Base-by-base conservation (phyloP, 2,113 vertebrate genomes). In the Dipodomys ordii region DNA sequence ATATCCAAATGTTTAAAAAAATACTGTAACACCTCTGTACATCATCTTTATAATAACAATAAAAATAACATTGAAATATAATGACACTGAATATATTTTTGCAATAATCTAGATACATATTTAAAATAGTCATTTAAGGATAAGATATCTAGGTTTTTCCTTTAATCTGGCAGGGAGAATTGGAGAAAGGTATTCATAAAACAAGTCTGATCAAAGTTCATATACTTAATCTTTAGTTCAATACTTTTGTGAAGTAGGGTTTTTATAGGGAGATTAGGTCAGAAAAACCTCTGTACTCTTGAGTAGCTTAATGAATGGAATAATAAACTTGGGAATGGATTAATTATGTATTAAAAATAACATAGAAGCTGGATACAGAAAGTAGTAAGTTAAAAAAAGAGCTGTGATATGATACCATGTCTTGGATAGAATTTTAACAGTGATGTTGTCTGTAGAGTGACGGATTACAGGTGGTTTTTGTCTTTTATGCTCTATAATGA, bases 301-400 rank as follows among this genome's bases (percentile, higher is more conserved):
- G 19, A 60, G 60, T 79, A 11, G 19, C 22, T 79, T 79, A 79
- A 60, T 60, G 19, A 30, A 44, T 74, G 23, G 22, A 35, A 25
- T 35, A 46, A 22, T 74, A 25, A 7, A 12, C 30, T 30, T 79
- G 19, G 77, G 30, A 79, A 53, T n/a, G 18, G 28, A 23, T 79
- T 60, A 79, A 25, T 32, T 60, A 60, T 22, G 30, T 46, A 28
- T 35, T 69, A 68, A 80, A 88, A 78, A 87, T 32, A 28, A 71
- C 28, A 25, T 12, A 84, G 80, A 78, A 83, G 32, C 35, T 13
- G 81, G 79, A 92, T 5, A 32, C n/a, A 18, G 65, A 60, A 84
- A 88, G 19, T 73, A 67, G 30, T 86, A 79, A 76, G n/a, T 60
- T 22, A 67, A 79, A 90, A 91, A 90, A 77, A 25, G 13, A 88